A percentile compares a stretch with the other conserved stretches of the same genome.
phyloP scores from a whole-genome alignment of 2,888 invertebrate species.

The Altica lythri region DNA sequence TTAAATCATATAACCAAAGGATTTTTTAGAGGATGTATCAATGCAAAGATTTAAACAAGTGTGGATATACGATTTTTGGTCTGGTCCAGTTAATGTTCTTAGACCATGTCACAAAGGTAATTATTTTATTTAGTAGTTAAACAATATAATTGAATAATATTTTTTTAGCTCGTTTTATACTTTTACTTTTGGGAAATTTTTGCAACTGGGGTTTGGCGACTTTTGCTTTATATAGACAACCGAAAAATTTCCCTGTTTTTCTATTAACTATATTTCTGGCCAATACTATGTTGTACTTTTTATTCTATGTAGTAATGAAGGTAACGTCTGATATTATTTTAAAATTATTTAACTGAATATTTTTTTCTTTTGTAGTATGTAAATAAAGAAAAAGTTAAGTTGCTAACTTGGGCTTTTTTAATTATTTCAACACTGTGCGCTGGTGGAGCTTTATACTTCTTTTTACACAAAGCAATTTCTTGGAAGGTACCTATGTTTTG shows the following conservation, averaged over 20 bases:
- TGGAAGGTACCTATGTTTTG: too few relatives aligned
- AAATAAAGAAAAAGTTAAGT: constrained; percentile 67
- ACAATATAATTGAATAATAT: constrained; percentile 32
- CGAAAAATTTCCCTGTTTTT: constrained; percentile 78
- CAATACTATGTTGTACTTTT: constrained; percentile 79
- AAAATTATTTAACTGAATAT: constrained; percentile 2
- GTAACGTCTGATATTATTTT: too few relatives aligned
- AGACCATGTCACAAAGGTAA: constrained; percentile 56
- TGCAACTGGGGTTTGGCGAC: constrained; percentile 70
- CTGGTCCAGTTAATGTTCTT: constrained; percentile 55
- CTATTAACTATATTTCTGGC: constrained; percentile 79
- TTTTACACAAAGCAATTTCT: constrained; percentile 70
- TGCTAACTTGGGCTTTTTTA: constrained; percentile 68
- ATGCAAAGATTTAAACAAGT: constrained; percentile 45
- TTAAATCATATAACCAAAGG: too few relatives aligned
- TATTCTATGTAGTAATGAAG: constrained; percentile 85
- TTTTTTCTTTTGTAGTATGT: constrained; percentile 61
- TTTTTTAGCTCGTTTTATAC: constrained; percentile 59
- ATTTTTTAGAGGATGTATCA: constrained; percentile 47
- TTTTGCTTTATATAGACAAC: constrained; percentile 66
- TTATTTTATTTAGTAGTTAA: constrained; percentile 11
- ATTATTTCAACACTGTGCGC: constrained; percentile 68
- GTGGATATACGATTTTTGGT: constrained; percentile 53
- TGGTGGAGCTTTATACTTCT: constrained; percentile 72
- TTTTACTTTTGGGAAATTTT: constrained; percentile 65